phyloP scores from a whole-genome alignment of 2,797 vertebrate species.

The Echeneis naucrates region DNA sequence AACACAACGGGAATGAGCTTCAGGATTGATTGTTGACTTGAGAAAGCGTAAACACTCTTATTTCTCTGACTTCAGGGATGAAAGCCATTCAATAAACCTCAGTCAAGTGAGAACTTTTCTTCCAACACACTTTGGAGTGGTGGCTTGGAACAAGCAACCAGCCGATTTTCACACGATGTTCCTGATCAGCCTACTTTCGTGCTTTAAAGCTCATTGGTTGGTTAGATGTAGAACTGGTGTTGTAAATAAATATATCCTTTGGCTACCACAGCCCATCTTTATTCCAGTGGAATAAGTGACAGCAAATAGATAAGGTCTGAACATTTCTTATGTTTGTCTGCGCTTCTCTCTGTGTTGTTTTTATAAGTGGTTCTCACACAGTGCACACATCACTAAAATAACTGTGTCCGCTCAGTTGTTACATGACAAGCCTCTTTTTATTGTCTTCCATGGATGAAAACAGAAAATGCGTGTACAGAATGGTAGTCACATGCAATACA shows the following conservation, averaged over 20 bases:
- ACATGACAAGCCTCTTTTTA: slow-evolving; percentile 86
- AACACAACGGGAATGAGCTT: background rate
- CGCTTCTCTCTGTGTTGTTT: background rate
- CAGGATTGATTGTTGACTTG: background rate
- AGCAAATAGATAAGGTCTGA: background rate
- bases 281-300: background rate
- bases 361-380: background rate
- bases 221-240: background rate
- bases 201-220: background rate
- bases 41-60: background rate
- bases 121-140: background rate
- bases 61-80: background rate
- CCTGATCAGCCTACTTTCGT: background rate
- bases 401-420: slow-evolving; percentile 11
- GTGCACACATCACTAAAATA: slow-evolving; percentile 9
- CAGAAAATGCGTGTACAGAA: slow-evolving; percentile 84
- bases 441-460: slow-evolving; percentile 87
- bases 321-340: background rate
- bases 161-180: background rate
- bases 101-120: background rate
- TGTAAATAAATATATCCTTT: background rate
- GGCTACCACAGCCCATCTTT: background rate
- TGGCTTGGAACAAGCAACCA: background rate
- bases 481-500: slow-evolving; percentile 88
- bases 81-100: background rate